Percentiles rank a stretch among this genome's conserved stretches.
Conservation (phyloP, 2,888 invertebrate species). For the Ctena decussata region DNA sequence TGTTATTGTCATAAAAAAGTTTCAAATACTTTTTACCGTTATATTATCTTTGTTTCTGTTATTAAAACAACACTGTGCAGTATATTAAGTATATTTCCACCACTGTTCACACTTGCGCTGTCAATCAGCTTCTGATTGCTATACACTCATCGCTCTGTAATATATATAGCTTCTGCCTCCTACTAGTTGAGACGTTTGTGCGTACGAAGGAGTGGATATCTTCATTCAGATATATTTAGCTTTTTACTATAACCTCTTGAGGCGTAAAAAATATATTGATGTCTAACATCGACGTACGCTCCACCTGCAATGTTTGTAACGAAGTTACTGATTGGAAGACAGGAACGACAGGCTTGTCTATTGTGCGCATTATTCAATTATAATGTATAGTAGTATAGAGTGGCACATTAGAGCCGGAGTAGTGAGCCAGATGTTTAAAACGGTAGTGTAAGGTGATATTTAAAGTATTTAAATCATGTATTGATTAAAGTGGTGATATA, state of each 20-base stretch:
- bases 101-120: neutral
- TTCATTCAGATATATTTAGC: neutral
- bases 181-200: neutral
- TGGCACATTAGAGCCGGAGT: too few relatives aligned
- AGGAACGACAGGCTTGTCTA: too few relatives aligned
- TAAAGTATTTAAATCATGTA: neutral
- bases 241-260: neutral
- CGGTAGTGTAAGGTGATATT: neutral
- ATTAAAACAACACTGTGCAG: neutral
- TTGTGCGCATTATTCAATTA: too few relatives aligned
- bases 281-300: neutral
- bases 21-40: neutral
- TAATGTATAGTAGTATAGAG: too few relatives aligned
- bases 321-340: neutral
- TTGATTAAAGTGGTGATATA: neutral
- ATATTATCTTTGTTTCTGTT: neutral
- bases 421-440: neutral
- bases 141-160: neutral
- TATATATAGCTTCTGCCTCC: neutral
- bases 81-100: neutral
- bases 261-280: neutral
- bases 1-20: too few relatives aligned
- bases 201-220: slow-evolving; percentile 2
- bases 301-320: neutral
- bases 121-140: neutral